Evolutionary conservation across 2,113 vertebrate species (phyloP).

Genomic region (Zootoca vivipara): DNA sequence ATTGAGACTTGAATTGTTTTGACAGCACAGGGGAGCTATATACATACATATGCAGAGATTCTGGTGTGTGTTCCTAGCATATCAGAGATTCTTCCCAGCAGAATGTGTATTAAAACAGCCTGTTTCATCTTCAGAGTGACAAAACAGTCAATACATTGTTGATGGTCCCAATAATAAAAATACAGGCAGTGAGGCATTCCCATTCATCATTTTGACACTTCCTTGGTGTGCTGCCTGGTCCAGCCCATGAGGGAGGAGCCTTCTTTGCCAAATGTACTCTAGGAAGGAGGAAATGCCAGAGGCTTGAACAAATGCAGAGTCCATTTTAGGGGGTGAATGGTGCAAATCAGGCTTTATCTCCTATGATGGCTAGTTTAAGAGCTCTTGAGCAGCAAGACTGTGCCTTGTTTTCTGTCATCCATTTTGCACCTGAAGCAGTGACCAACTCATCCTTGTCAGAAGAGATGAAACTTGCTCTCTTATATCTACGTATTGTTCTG

Average conservation of each 20-base stretch:
- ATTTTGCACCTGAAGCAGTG: background rate
- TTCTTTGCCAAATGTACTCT: background rate
- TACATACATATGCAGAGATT: background rate
- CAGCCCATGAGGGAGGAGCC: background rate
- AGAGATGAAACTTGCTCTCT: background rate
- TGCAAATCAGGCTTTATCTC: background rate
- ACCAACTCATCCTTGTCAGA: background rate
- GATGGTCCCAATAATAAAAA: constrained; percentile 39
- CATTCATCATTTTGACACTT: constrained; percentile 23
- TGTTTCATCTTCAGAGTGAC: constrained; percentile 32
- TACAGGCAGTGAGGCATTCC: accelerated
- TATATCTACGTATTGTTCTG: background rate
- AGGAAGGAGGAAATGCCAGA: background rate
- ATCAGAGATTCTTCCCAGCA: constrained; percentile 17
- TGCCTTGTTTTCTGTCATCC: background rate
- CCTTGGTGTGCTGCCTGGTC: constrained; percentile 3
- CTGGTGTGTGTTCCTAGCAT: background rate
- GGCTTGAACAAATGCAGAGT: background rate
- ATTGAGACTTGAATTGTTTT: background rate
- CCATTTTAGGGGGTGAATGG: background rate
- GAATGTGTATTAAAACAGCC: constrained; percentile 16
- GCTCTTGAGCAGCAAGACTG: background rate
- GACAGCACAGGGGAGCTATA: accelerated
- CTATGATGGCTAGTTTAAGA: background rate
- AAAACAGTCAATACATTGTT: constrained; percentile 28